Evolutionary conservation across 2,888 invertebrate species (phyloP), one percentile per base, ranked within the genome.

Genomic region (Papilio gigon): DNA sequence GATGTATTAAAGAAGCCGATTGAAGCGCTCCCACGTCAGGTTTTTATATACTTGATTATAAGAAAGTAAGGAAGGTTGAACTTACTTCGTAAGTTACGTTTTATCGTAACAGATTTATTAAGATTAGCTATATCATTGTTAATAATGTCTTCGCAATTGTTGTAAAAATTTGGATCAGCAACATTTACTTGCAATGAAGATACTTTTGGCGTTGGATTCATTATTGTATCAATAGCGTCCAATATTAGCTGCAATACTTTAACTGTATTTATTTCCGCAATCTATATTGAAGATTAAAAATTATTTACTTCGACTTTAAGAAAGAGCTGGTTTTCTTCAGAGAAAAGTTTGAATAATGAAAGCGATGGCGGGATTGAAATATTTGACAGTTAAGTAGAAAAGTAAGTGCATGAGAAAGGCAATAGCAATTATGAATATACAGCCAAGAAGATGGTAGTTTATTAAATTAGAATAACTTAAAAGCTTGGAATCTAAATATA

Each of bases 41-140:
- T n/a, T n/a, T n/a, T n/a, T n/a, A n/a, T n/a, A n/a, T n/a, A n/a
- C n/a, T n/a, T n/a, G n/a, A n/a, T n/a, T n/a, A n/a, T n/a, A n/a
- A n/a, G n/a, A n/a, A n/a, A 27, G 4, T 25, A 22, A 11, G 14
- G 12, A 17, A 47, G 14, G n/a, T 6, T 44, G 9, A n/a, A 80
- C 86, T 81, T 77, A 89, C 89, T 72, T 71, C 84, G 76, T 53
- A 85, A 74, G 42, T 83, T 82, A 74, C 76, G 77, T 14, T 83
- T 64, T 27, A 83, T 75, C 67, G 80, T 77, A 4, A 86, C 65
- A 63, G 73, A 79, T 72, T 82, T 86, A 72, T 85, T 85, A 67
- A 87, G 71, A 40, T 79, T 74, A 1, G 86, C 83, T 70, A 81
- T 70, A 68, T 87, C 80, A 2, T 71, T 73, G 62, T 86, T 84